A percentile compares a stretch with the other conserved stretches of the same genome.
Conservation (phyloP, 2,888 invertebrate genomes). For the Ceratothoa steindachneri region DNA sequence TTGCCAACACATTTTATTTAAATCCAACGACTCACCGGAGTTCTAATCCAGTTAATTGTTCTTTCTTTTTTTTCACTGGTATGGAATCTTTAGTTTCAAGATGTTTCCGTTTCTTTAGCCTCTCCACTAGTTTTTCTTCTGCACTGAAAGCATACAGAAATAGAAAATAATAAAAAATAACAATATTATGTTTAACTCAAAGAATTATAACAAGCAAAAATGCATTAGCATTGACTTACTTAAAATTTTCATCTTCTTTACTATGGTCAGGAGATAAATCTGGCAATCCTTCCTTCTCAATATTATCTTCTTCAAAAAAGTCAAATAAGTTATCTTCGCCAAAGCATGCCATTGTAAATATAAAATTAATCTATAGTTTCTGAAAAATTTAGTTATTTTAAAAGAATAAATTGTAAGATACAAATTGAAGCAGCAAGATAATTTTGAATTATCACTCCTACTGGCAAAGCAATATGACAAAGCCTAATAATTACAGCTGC, state of each 20-base stretch:
- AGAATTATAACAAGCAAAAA: slow-evolving; percentile 13
- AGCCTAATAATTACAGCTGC: too few species aligned
- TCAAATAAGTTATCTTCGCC: slow-evolving; percentile 39
- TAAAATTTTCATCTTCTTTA: slow-evolving; percentile 26
- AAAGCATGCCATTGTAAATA: slow-evolving; percentile 40
- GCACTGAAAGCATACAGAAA: not conserved
- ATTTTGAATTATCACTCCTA: too few species aligned
- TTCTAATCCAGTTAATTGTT: not conserved
- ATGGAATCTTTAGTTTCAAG: not conserved
- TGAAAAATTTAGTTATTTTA: too few species aligned
- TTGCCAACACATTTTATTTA: too few species aligned
- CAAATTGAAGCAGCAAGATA: too few species aligned
- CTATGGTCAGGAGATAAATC: slow-evolving; percentile 19
- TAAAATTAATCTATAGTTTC: too few species aligned
- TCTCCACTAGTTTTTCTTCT: not conserved
- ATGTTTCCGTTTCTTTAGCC: not conserved
- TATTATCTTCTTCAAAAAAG: slow-evolving; percentile 48
- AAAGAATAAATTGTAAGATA: too few species aligned
- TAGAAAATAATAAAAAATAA: not conserved
- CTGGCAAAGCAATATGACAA: too few species aligned
- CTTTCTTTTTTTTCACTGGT: not conserved
- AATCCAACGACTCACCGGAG: not conserved
- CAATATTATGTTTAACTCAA: not conserved
- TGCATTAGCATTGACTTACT: slow-evolving; percentile 17
- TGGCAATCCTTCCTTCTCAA: slow-evolving; percentile 23